phyloP scores from a whole-genome alignment of 2,797 vertebrate species.

The Crocidura indochinensis region DNA sequence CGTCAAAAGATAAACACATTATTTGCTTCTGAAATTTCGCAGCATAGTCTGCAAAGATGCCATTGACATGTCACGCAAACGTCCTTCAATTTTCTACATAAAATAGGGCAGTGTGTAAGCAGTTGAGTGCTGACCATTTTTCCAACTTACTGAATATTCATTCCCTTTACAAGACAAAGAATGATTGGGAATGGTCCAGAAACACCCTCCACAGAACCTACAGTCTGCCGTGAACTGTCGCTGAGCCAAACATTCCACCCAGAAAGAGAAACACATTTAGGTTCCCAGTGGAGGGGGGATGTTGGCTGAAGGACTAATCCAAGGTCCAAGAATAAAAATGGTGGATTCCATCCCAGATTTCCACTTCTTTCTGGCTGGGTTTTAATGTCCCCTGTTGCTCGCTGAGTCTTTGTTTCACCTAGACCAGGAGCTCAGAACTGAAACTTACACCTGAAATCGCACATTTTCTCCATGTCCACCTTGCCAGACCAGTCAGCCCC shows the following conservation, averaged over 20 bases:
- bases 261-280: constrained; percentile 32
- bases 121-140: constrained; percentile 10
- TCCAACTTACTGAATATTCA: constrained; percentile 47
- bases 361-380: neutral
- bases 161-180: constrained; percentile 36
- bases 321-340: neutral
- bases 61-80: constrained; percentile 33
- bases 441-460: neutral
- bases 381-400: constrained; percentile 25
- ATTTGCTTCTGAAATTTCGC: constrained; percentile 70
- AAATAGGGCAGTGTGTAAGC: constrained; percentile 11
- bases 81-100: constrained; percentile 34
- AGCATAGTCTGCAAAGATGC: constrained; percentile 61
- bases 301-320: neutral
- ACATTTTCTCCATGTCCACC: neutral
- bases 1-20: constrained; percentile 71
- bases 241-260: constrained; percentile 45
- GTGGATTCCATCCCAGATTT: constrained; percentile 21
- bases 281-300: neutral
- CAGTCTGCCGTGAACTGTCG: neutral
- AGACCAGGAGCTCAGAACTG: constrained; percentile 36
- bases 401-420: constrained; percentile 37
- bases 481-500: neutral
- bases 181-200: constrained; percentile 14
- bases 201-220: neutral